Evolutionary conservation across 2,888 invertebrate genomes (phyloP).

Genomic region (Antheraea yamamai): DNA sequence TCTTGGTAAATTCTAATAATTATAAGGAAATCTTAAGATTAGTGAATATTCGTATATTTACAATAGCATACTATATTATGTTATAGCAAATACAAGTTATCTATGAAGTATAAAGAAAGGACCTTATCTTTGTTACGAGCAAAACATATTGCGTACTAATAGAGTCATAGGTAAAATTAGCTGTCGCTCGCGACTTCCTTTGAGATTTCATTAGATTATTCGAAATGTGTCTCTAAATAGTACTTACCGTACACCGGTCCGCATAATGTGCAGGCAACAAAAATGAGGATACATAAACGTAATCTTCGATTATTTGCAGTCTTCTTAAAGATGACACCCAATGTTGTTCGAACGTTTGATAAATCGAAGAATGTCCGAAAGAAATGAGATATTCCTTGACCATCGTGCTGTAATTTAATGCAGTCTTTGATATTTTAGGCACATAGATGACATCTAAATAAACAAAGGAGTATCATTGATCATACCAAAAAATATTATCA

Average conservation of each 20-base stretch:
- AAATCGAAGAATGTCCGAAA: conserved; percentile 61
- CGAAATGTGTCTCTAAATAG: background rate
- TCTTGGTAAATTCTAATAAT: too few relatives aligned
- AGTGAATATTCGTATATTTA: too few relatives aligned
- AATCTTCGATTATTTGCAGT: conserved; percentile 64
- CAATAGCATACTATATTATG: too few relatives aligned
- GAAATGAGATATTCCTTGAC: conserved; percentile 51
- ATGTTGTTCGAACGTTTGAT: conserved; percentile 66
- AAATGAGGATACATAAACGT: conserved; percentile 64
- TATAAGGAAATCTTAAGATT: too few relatives aligned
- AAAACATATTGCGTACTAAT: background rate
- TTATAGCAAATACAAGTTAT: background rate
- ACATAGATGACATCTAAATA: too few relatives aligned
- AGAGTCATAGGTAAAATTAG: too few relatives aligned
- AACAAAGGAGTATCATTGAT: too few relatives aligned
- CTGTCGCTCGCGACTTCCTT: too few relatives aligned
- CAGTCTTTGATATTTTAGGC: too few relatives aligned
- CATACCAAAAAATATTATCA: too few relatives aligned
- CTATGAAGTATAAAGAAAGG: background rate
- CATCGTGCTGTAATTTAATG: conserved; percentile 53
- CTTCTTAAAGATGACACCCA: conserved; percentile 70
- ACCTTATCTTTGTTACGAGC: background rate
- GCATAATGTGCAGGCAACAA: conserved; percentile 70
- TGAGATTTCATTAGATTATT: too few relatives aligned
- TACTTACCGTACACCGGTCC: conserved; percentile 79